Conservation (phyloP, 2,888 invertebrate species). For the Rugalucina vietnamica region DNA sequence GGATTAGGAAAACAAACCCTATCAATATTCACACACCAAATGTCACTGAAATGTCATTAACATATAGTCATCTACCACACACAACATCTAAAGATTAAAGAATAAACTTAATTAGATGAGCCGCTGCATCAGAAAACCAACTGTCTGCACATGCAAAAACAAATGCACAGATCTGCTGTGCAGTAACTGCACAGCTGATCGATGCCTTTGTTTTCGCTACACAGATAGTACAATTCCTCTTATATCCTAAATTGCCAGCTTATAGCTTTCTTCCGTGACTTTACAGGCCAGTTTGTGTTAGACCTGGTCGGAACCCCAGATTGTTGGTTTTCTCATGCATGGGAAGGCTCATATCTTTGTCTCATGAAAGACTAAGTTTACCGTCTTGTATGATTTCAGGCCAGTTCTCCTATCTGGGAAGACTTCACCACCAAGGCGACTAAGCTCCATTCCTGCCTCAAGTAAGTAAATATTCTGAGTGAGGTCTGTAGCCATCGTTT, state of each 20-base stretch:
- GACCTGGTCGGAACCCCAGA: no score
- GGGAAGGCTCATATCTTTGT: neutral
- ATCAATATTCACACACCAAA: neutral
- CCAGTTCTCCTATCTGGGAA: slow-evolving; percentile 97
- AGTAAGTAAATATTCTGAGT: slow-evolving; percentile 88
- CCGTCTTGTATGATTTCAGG: slow-evolving; percentile 88
- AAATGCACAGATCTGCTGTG: no score
- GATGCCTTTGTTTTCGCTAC: no score
- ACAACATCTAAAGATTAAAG: neutral
- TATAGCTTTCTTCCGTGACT: neutral
- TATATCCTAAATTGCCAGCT: neutral
- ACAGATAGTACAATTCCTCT: no score
- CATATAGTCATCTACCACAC: neutral
- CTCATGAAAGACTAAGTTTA: neutral
- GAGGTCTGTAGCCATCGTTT: no score
- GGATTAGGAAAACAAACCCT: neutral
- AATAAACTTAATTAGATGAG: slow-evolving; percentile 4
- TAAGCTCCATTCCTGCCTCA: slow-evolving; percentile 96
- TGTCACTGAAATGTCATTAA: neutral
- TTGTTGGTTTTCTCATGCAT: no score
- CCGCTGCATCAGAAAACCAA: no score
- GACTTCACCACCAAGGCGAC: slow-evolving; percentile 96
- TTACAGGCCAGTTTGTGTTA: no score
- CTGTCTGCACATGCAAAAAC: no score
- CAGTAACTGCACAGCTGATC: no score